A percentile compares a stretch with the other conserved stretches of the same genome.
Conservation (phyloP, 2,888 invertebrate genomes). For the Nipponacmea schrenckii region DNA sequence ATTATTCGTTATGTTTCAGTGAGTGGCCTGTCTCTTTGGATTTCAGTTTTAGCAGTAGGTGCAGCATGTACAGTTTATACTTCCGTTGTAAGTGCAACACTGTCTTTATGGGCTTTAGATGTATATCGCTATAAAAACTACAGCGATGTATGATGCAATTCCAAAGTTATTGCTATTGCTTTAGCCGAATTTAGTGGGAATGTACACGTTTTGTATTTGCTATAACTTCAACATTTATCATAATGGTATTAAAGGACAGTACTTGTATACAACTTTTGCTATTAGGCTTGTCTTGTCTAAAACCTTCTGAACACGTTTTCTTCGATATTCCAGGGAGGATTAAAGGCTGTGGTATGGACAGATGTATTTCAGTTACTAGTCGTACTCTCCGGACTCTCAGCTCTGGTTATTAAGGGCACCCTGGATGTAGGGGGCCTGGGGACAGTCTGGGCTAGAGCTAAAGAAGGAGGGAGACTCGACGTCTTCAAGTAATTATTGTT, state of each 20-base stretch:
- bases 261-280: no score
- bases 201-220: no score
- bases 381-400: conserved; percentile 64
- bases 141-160: no score
- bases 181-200: no score
- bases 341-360: conserved; percentile 68
- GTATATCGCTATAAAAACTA: no score
- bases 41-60: conserved; percentile 50
- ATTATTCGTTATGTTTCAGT: conserved; percentile 44
- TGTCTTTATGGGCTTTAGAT: not conserved
- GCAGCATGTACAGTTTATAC: conserved; percentile 56
- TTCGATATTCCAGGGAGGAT: conserved; percentile 65
- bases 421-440: conserved; percentile 41
- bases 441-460: conserved; percentile 39
- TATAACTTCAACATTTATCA: no score
- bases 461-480: conserved; percentile 36
- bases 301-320: no score
- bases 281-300: no score
- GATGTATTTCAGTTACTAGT: conserved; percentile 67
- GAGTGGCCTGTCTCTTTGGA: conserved; percentile 43
- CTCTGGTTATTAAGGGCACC: conserved; percentile 41
- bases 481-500: conserved; percentile 27
- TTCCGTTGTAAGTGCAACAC: conserved; percentile 45
- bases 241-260: no score
- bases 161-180: no score